Percentiles rank a stretch among this genome's conserved stretches.
Conservation (phyloP, 2,797 vertebrate species). For the Pangasius mekongensis region DNA sequence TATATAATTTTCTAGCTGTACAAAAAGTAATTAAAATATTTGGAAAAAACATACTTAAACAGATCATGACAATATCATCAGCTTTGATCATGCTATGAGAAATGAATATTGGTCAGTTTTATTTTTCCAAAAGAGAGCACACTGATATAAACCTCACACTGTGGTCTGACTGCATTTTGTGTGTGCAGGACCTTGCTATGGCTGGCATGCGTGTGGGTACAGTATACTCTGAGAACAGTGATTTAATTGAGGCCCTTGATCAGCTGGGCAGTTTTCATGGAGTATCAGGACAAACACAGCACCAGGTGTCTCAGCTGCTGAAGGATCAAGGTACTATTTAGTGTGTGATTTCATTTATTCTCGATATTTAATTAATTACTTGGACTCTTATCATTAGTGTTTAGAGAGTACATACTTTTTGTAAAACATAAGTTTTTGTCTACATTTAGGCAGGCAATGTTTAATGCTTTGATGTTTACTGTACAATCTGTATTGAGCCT, state of each 20-base stretch:
- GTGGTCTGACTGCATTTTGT: neutral
- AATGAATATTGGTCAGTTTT: neutral
- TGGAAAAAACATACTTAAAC: neutral
- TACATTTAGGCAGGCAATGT: neutral
- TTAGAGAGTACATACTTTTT: neutral
- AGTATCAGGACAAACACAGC: conserved; percentile 84
- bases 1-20: neutral
- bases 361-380: neutral
- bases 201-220: conserved; percentile 87
- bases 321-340: conserved; percentile 81
- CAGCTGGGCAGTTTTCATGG: conserved; percentile 86
- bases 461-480: neutral
- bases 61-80: neutral
- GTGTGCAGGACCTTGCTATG: conserved; percentile 88
- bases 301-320: conserved; percentile 88
- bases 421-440: neutral
- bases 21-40: neutral
- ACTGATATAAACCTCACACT: neutral
- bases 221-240: conserved; percentile 87
- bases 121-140: neutral
- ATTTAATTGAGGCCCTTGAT: conserved; percentile 85
- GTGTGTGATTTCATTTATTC: neutral
- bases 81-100: neutral
- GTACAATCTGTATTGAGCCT: neutral
- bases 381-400: neutral